Conservation (phyloP, 2,113 vertebrate species). For the Oriolus oriolus region DNA sequence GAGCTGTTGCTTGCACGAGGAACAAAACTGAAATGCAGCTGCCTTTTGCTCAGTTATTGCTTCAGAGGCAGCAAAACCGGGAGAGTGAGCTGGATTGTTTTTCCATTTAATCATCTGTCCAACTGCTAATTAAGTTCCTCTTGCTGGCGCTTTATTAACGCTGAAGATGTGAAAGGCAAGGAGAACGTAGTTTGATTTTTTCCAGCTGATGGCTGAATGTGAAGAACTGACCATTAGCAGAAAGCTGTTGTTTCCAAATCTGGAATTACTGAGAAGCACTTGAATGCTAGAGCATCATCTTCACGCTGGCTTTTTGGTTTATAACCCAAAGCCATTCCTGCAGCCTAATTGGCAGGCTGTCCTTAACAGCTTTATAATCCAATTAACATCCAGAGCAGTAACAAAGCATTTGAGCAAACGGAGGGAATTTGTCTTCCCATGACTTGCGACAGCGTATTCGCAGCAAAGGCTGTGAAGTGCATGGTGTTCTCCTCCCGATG, state of each 20-base stretch:
- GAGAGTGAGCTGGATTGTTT: neutral
- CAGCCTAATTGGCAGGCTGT: neutral
- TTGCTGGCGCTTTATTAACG: slow-evolving; percentile 5
- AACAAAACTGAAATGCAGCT: neutral
- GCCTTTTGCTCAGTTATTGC: neutral
- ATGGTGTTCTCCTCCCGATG: accelerated
- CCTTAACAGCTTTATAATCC: neutral
- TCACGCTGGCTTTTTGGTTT: neutral
- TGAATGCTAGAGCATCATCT: neutral
- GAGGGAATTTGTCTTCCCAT: neutral
- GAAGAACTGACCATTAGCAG: neutral
- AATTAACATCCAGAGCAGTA: neutral
- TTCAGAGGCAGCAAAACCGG: neutral
- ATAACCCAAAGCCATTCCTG: neutral
- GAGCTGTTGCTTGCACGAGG: neutral
- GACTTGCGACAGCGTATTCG: neutral
- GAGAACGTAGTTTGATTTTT: neutral
- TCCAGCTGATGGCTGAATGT: neutral
- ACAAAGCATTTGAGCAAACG: neutral
- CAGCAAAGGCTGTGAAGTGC: neutral
- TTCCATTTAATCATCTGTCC: neutral
- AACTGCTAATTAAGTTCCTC: neutral
- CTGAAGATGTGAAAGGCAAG: neutral
- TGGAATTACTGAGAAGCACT: neutral
- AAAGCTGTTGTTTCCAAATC: neutral